Conservation (phyloP, 2,888 invertebrate species). For the Ariolimax columbianus region DNA sequence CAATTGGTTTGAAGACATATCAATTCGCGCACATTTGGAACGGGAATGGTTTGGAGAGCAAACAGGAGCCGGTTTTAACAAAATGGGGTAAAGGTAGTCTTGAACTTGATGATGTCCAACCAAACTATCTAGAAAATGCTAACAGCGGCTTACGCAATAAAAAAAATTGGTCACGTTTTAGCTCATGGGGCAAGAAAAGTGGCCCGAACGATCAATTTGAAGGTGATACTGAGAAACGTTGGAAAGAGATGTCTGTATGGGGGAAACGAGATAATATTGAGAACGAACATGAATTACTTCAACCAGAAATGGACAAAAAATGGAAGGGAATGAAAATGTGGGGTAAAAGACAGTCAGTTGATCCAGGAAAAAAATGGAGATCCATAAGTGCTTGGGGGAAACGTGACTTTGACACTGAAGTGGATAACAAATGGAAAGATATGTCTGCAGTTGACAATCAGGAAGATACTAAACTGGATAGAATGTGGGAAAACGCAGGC, state of each 20-base stretch:
- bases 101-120: accelerated
- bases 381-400: slow-evolving; percentile 35
- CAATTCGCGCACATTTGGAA: too few relatives aligned
- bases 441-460: slow-evolving; percentile 33
- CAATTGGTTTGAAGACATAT: too few relatives aligned
- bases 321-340: slow-evolving; percentile 31
- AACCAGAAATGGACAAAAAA: not conserved
- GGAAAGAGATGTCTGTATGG: slow-evolving; percentile 38
- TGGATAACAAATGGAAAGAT: not conserved
- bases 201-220: not conserved
- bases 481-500: slow-evolving; percentile 22
- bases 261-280: slow-evolving; percentile 24
- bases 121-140: not conserved
- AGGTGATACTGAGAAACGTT: not conserved
- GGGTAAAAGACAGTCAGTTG: slow-evolving; percentile 16
- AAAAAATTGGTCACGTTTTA: not conserved
- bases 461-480: not conserved
- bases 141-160: not conserved
- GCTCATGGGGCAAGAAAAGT: slow-evolving; percentile 29
- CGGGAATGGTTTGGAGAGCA: too few relatives aligned
- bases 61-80: not conserved
- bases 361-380: slow-evolving; percentile 20
- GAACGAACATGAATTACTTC: not conserved
- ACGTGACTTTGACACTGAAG: not conserved
- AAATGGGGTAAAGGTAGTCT: not conserved